A percentile compares a stretch with the other conserved stretches of the same genome.
phyloP scores from a whole-genome alignment of 2,888 invertebrate species.

The Scaptomyza cyrtandrae region DNA sequence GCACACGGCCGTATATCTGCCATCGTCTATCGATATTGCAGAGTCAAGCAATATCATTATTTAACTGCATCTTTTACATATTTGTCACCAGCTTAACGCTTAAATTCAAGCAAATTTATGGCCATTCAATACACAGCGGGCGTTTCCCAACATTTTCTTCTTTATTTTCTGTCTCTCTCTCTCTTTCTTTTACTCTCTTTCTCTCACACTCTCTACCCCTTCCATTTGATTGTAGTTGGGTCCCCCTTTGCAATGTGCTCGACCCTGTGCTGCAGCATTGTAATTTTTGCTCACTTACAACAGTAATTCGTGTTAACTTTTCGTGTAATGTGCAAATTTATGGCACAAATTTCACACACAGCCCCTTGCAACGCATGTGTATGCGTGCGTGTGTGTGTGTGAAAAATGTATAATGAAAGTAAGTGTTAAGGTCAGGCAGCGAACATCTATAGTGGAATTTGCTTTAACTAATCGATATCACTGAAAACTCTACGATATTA shows the following conservation, averaged over 20 bases:
- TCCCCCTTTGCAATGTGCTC: not conserved
- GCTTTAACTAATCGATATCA: not conserved
- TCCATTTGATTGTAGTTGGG: slow-evolving; percentile 1
- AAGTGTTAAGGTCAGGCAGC: slow-evolving; percentile 8
- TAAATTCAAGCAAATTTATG: slow-evolving; percentile 68
- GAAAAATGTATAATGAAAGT: slow-evolving; percentile 9
- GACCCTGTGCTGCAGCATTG: slow-evolving; percentile 59
- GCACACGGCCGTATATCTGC: not conserved
- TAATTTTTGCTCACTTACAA: slow-evolving; percentile 77
- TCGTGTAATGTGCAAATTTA: slow-evolving; percentile 81
- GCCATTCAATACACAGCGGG: slow-evolving; percentile 53
- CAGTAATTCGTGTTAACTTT: slow-evolving; percentile 80
- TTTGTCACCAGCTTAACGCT: slow-evolving; percentile 54
- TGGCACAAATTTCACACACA: slow-evolving; percentile 58
- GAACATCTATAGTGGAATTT: not conserved
- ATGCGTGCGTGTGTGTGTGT: slow-evolving; percentile 8
- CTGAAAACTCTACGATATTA: not conserved
- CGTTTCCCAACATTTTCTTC: not conserved
- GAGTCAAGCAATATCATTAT: slow-evolving; percentile 23
- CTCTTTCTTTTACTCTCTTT: not conserved
- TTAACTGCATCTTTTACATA: slow-evolving; percentile 33
- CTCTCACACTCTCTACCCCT: not conserved
- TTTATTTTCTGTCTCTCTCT: not conserved
- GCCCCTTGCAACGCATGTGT: slow-evolving; percentile 14
- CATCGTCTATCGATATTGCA: slow-evolving; percentile 11